Evolutionary conservation across 2,113 vertebrate species (phyloP).

Genomic region (Cairina moschata): DNA sequence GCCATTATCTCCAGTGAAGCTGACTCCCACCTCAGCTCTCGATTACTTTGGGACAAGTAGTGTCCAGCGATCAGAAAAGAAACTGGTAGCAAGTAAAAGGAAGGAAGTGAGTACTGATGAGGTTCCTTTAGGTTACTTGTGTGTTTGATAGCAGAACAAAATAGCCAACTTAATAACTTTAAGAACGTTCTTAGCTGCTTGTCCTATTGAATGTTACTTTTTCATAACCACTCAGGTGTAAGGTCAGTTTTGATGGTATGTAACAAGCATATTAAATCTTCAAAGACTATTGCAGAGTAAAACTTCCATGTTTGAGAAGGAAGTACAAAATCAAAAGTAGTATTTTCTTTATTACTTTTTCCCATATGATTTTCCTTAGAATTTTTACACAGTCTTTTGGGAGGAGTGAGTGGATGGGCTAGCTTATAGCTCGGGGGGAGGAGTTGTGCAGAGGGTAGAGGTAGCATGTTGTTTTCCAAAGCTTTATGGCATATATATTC

Average conservation of each 20-base stretch:
- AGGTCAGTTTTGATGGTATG: neutral
- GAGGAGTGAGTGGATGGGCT: neutral
- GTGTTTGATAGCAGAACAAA: neutral
- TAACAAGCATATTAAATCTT: neutral
- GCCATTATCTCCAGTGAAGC: conserved; percentile 78
- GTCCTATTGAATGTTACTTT: neutral
- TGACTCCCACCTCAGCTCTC: conserved; percentile 84
- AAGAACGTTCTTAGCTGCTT: neutral
- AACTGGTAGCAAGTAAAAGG: conserved; percentile 91
- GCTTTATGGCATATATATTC: neutral
- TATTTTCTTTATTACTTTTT: neutral
- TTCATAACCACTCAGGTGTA: fast-evolving
- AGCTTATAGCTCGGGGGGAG: neutral
- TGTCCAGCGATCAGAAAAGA: conserved; percentile 90
- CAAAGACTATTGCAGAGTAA: neutral
- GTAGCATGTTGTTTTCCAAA: neutral
- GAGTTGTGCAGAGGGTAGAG: neutral
- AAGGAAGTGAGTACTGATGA: conserved; percentile 84
- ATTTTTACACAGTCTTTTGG: neutral
- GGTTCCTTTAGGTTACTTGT: neutral
- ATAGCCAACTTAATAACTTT: neutral
- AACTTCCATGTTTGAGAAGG: fast-evolving
- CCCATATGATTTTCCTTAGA: neutral
- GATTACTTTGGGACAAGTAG: conserved; percentile 88
- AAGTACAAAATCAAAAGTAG: neutral